Conservation (phyloP, 2,888 invertebrate genomes). For the Pachliopta kotzebuea region DNA sequence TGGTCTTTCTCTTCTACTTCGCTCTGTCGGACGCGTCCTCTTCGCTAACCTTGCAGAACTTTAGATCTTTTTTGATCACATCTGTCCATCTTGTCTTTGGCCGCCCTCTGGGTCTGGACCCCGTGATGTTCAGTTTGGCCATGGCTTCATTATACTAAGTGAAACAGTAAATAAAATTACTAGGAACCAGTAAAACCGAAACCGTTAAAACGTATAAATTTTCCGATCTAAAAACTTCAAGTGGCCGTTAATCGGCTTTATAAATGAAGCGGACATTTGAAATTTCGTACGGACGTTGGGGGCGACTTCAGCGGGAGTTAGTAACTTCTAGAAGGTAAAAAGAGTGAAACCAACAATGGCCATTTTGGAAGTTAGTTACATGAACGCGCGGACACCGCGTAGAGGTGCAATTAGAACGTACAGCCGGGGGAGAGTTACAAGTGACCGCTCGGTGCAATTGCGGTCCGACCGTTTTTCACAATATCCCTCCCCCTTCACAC, state of each 20-base stretch:
- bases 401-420: slow-evolving; percentile 59
- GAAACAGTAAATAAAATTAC: neutral
- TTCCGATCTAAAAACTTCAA: slow-evolving; percentile 5
- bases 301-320: slow-evolving; percentile 12
- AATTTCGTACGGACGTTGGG: slow-evolving; percentile 11
- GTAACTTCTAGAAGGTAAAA: slow-evolving; percentile 26
- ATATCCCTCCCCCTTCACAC: slow-evolving; percentile 24
- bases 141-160: too few species aligned
- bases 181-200: neutral
- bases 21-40: too few species aligned
- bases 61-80: too few species aligned
- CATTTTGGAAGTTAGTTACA: slow-evolving; percentile 50
- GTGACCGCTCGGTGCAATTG: slow-evolving; percentile 45
- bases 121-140: too few species aligned
- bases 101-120: too few species aligned
- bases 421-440: slow-evolving; percentile 45
- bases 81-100: too few species aligned
- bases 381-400: slow-evolving; percentile 40
- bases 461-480: slow-evolving; percentile 36
- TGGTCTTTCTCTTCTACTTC: too few species aligned
- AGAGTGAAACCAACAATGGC: slow-evolving; percentile 31
- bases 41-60: too few species aligned
- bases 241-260: slow-evolving; percentile 18
- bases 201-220: neutral
- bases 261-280: slow-evolving; percentile 14